phyloP scores from a whole-genome alignment of 2,888 invertebrate genomes.

The Pristionchus entomophagus region DNA sequence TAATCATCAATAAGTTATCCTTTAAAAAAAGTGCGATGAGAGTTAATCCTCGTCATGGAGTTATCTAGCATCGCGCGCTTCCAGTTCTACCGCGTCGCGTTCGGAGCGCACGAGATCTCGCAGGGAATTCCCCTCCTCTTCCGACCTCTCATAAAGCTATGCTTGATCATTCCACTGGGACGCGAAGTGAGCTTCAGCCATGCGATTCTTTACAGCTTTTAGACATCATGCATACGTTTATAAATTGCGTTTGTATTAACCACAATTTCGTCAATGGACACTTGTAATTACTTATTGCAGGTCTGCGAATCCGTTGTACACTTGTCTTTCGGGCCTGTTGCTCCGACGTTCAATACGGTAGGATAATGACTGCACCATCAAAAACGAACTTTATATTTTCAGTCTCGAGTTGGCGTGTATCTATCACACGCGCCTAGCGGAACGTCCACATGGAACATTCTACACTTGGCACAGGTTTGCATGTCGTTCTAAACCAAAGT shows the following conservation, averaged over 20 bases:
- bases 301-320: neutral
- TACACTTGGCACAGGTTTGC: neutral
- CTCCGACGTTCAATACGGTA: neutral
- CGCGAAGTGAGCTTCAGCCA: neutral
- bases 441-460: neutral
- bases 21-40: too few species aligned
- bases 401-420: neutral
- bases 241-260: too few species aligned
- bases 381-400: neutral
- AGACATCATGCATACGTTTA: too few species aligned
- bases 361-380: too few species aligned
- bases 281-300: neutral
- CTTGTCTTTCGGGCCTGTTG: neutral
- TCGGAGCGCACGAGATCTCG: neutral
- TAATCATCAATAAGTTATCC: too few species aligned
- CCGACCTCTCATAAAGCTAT: neutral
- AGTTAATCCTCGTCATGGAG: too few species aligned
- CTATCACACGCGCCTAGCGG: too few species aligned
- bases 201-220: neutral
- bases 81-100: neutral
- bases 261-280: too few species aligned
- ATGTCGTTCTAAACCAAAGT: too few species aligned
- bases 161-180: neutral
- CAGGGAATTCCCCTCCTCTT: neutral
- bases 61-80: too few species aligned